A percentile compares a stretch with the other conserved stretches of the same genome.
Evolutionary conservation across 2,888 invertebrate genomes (phyloP).

Genomic region (Apodemia hepburni): DNA sequence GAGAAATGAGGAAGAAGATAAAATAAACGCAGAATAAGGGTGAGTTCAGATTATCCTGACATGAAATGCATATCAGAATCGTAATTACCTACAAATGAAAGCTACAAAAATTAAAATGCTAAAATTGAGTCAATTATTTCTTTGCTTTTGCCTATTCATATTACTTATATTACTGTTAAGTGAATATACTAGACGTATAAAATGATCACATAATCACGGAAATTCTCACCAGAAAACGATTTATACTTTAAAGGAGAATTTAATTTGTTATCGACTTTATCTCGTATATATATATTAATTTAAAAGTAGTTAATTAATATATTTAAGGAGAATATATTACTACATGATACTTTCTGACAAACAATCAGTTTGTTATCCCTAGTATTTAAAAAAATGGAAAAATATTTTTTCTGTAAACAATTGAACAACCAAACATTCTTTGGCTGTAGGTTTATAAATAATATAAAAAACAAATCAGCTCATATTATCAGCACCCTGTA

Average conservation of each 20-base stretch:
- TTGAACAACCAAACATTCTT: constrained; percentile 44
- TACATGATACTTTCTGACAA: not conserved
- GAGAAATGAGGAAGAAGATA: not conserved
- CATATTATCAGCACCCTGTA: constrained; percentile 57
- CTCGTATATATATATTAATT: not conserved
- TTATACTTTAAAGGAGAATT: not conserved
- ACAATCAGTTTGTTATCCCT: constrained; percentile 1
- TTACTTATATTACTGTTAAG: no score
- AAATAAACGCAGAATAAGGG: not conserved
- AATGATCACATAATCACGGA: not conserved
- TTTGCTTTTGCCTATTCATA: no score
- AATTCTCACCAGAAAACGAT: not conserved
- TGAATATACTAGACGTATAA: not conserved
- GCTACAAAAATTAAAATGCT: no score
- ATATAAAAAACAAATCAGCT: constrained; percentile 24
- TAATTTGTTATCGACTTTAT: not conserved
- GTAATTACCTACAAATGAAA: no score
- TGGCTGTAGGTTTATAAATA: constrained; percentile 38
- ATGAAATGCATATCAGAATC: no score
- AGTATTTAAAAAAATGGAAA: not conserved
- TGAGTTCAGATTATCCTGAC: not conserved
- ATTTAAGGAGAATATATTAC: not conserved
- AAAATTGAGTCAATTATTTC: no score
- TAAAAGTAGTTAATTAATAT: not conserved
- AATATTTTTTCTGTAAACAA: not conserved